Evolutionary conservation across 2,113 vertebrate genomes (phyloP).

Genomic region (Aphelocoma coerulescens): DNA sequence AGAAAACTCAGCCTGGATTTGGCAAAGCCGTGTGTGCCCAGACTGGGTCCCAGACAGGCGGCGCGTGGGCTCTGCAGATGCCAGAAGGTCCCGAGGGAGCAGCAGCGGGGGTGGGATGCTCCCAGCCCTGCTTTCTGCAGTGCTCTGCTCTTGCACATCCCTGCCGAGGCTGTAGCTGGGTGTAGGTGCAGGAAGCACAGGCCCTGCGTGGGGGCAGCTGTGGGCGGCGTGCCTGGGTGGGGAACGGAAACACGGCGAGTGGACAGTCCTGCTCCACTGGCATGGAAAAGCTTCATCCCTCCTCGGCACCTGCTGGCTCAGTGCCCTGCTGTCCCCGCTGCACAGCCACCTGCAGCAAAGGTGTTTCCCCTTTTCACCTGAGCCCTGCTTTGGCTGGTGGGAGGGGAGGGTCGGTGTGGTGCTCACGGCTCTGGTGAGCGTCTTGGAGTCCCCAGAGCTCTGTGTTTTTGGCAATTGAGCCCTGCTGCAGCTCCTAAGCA

Average conservation of each 20-base stretch:
- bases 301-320: neutral
- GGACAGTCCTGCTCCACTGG: neutral
- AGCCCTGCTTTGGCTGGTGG: neutral
- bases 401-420: neutral
- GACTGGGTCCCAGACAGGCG: neutral
- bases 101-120: neutral
- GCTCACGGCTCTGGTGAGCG: neutral
- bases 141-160: neutral
- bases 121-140: neutral
- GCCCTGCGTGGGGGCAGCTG: neutral
- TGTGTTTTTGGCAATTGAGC: neutral
- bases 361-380: rapidly evolving
- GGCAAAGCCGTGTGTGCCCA: neutral
- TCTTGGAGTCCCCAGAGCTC: neutral
- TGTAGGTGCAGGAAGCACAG: neutral
- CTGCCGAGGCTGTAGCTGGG: neutral
- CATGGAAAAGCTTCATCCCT: neutral
- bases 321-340: neutral
- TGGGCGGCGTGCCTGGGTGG: neutral
- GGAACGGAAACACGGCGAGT: rapidly evolving
- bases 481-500: neutral
- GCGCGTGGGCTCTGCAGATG: neutral
- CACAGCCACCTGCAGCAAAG: neutral
- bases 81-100: neutral
- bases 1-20: neutral